Evolutionary conservation across 2,797 vertebrate genomes (phyloP).

Genomic region (Rhinella marina): DNA sequence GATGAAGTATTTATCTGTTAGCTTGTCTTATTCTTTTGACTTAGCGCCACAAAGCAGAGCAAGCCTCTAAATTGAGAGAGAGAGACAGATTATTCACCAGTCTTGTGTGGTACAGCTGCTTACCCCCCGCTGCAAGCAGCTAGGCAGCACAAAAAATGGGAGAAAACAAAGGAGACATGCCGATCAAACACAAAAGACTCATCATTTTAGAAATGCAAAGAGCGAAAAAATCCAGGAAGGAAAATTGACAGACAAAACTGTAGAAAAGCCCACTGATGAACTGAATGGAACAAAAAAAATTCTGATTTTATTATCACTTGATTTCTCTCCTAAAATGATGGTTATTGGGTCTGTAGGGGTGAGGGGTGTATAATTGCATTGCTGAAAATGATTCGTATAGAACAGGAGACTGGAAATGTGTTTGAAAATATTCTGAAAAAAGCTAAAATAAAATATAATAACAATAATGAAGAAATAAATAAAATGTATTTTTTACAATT

Average conservation of each 20-base stretch:
- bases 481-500: not conserved
- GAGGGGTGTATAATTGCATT: not conserved
- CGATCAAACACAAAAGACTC: slow-evolving; percentile 61
- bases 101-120: slow-evolving; percentile 61
- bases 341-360: not conserved
- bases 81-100: slow-evolving; percentile 56
- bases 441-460: not conserved
- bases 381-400: slow-evolving; percentile 15
- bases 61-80: slow-evolving; percentile 52
- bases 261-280: slow-evolving; percentile 24
- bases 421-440: not conserved
- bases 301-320: slow-evolving; percentile 29
- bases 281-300: slow-evolving; percentile 28
- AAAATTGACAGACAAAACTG: slow-evolving; percentile 49
- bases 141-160: slow-evolving; percentile 59
- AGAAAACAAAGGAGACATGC: slow-evolving; percentile 54
- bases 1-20: slow-evolving; percentile 34
- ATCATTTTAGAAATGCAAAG: slow-evolving; percentile 56
- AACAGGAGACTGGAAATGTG: not conserved
- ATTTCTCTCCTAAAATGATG: slow-evolving; percentile 33
- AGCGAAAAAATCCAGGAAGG: slow-evolving; percentile 43
- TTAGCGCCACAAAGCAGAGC: slow-evolving; percentile 48
- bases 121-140: slow-evolving; percentile 59
- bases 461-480: not conserved
- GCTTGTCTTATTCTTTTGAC: slow-evolving; percentile 35